Percentiles rank a stretch among this genome's conserved stretches.
These are phyloP conservation scores for Eumaeus atala DNA, from an alignment of 1,140 invertebrate genomes.

Conservation along the genomic window DNA sequence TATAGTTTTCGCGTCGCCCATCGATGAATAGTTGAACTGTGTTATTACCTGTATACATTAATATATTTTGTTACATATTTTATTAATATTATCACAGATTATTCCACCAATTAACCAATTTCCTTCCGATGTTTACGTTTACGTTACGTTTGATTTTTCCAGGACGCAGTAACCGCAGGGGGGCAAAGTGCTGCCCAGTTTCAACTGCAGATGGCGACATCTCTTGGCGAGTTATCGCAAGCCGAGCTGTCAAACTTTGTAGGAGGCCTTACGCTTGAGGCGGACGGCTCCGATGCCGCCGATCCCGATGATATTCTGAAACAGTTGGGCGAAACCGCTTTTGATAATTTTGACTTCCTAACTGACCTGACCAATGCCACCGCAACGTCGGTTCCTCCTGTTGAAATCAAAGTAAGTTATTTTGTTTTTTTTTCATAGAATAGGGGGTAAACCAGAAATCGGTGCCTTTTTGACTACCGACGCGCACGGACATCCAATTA, in stretches of 20 bases:
- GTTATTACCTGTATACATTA: too few species aligned
- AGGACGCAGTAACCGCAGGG: constrained; percentile 66
- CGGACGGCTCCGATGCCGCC: constrained; percentile 67
- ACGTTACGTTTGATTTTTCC: constrained; percentile 33
- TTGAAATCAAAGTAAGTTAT: constrained; percentile 65
- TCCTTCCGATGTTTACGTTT: too few species aligned
- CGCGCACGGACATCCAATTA: too few species aligned
- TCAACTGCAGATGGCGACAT: constrained; percentile 61
- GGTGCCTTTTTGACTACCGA: too few species aligned
- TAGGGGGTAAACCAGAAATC: too few species aligned
- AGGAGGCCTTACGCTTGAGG: constrained; percentile 66
- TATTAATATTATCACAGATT: too few species aligned
- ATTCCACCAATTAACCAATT: too few species aligned
- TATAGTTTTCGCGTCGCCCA: too few species aligned
- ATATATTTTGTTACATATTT: too few species aligned
- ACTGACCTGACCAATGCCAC: constrained; percentile 68
- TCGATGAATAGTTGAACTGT: too few species aligned
- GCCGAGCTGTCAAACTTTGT: constrained; percentile 80
- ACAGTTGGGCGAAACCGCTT: constrained; percentile 80
- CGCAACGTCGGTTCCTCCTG: constrained; percentile 48
- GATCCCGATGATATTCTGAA: constrained; percentile 83
- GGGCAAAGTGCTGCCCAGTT: constrained; percentile 55
- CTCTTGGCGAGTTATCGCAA: constrained; percentile 78
- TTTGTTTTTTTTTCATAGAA: too few species aligned
- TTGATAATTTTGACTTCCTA: constrained; percentile 73